Evolutionary conservation across 2,113 vertebrate genomes (phyloP), one percentile per base, ranked within the genome.

Genomic region (Hystrix brachyura): DNA sequence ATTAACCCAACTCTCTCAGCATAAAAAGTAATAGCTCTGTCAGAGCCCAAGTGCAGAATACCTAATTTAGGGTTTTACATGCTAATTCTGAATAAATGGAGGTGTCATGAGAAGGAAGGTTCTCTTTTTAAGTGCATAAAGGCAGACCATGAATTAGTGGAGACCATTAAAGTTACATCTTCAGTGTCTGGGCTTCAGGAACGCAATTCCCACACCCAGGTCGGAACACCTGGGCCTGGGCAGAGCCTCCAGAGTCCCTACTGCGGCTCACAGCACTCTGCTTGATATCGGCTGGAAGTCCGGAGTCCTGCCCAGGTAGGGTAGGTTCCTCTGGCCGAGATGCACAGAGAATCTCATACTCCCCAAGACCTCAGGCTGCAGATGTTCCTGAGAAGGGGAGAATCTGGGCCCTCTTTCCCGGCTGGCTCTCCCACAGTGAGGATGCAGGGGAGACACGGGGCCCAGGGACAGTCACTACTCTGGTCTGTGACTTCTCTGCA

Each of bases 21-120:
- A 96, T 97, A 98, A 98, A 98, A 98, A 98, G 93, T 97, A 98
- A 98, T 98, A 98, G 94, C 95, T 98, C 97, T 98, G 97, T 98
- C 97, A 98, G 96, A 98, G 97, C 90, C 4, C 0, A 91, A 98
- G 98, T 94, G 91, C 34, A 10, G 97, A 97, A 97, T 98, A 91
- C 96, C 96, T 98, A 98, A 98, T 98, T 98, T 98, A 98, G 86
- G 98, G 97, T 97, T 98, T 98, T 97, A 98, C 98, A 98, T 97
- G 98, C 98, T 98, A 98, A 98, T 98, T 98, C 97, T 93, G 95
- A 98, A 98, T 98, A 98, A 98, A 98, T 97, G 96, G 98, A 98
- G 97, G 98, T 98, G 97, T 96, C 97, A 96, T 81, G 94, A 98
- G 98, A 98, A 98, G 93, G 93, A 97, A 98, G 95, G 71, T 85